Evolutionary conservation across 2,113 vertebrate species (phyloP), one percentile per base, ranked within the genome.

Genomic region (Cricetomys ansorgei): DNA sequence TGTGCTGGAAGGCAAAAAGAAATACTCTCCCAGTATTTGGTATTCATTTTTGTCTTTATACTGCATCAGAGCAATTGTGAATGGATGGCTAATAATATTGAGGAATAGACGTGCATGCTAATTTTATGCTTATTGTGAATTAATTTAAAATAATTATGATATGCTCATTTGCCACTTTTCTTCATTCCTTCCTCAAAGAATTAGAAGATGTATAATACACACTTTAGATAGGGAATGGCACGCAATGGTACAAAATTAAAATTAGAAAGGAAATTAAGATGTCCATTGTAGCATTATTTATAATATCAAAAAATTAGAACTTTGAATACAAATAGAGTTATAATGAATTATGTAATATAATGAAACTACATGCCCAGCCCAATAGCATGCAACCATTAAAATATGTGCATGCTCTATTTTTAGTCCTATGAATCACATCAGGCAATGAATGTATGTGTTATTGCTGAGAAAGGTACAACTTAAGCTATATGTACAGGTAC

Each of bases 71-170:
- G 96, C 69, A 97, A 98, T 94, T 69, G 43, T 50, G 97, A 92
- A 97, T 43, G 95, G 94, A 96, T 96, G 97, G 94, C 97, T 92
- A 97, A 94, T 97, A 98, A 98, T 88, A 55, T 62, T 31, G 64
- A 94, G 43, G 95, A 97, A 96, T 27, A 84, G 94, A 93, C 95
- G 94, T 96, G 91, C 76, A 85, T 81, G 89, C 95, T 96, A 96
- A 98, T 97, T 97, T 96, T 97, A 97, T 96, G 83, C 97, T 89
- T 94, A 72, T 94, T 95, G 96, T 96, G 98, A 98, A 97, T 97
- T 98, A 92, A 98, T 94, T 92, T 97, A 75, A 40, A 83, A 94
- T 97, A 97, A 95, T 97, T 98, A 27, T 92, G 81, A 96, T 40
- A 95, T 69, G 89, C 31, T 92, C 0, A 40, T 87, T 93, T 96